Percentiles rank a stretch among this genome's conserved stretches.
Evolutionary conservation across 2,797 vertebrate species (phyloP).

Genomic region (Okamejei kenojei): DNA sequence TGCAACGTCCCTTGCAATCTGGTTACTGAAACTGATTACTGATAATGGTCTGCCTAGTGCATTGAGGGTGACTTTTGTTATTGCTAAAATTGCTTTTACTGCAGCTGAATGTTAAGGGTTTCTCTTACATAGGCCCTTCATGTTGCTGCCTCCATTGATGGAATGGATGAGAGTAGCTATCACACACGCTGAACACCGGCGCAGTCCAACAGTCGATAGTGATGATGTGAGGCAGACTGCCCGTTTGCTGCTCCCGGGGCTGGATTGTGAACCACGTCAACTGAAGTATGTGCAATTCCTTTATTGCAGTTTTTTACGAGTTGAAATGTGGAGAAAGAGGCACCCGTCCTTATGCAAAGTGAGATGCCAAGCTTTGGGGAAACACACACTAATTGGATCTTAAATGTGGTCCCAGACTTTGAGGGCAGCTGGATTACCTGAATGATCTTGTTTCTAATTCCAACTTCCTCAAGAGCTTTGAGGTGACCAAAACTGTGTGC

Average conservation of each 20-base stretch:
- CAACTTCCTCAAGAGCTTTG: neutral
- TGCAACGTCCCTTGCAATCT: neutral
- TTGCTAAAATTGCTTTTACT: neutral
- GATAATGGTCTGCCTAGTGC: neutral
- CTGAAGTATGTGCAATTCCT: constrained; percentile 68
- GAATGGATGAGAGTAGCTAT: constrained; percentile 98
- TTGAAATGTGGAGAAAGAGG: too few relatives aligned
- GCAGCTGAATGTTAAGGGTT: neutral
- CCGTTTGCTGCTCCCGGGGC: constrained; percentile 79
- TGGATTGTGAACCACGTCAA: constrained; percentile 93
- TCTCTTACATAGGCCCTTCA: constrained; percentile 70
- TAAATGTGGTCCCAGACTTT: neutral
- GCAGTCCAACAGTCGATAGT: constrained; percentile 85
- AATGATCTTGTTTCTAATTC: neutral
- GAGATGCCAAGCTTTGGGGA: neutral
- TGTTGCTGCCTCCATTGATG: constrained; percentile 90
- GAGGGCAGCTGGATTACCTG: neutral
- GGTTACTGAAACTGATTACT: neutral
- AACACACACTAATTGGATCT: neutral
- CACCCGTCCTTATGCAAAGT: neutral
- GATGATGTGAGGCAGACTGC: constrained; percentile 90
- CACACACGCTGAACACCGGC: constrained; percentile 88
- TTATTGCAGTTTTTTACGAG: neutral
- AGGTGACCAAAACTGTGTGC: too few relatives aligned
- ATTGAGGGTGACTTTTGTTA: neutral